Evolutionary conservation across 2,113 vertebrate genomes (phyloP).

Genomic region (Cacatua alba): DNA sequence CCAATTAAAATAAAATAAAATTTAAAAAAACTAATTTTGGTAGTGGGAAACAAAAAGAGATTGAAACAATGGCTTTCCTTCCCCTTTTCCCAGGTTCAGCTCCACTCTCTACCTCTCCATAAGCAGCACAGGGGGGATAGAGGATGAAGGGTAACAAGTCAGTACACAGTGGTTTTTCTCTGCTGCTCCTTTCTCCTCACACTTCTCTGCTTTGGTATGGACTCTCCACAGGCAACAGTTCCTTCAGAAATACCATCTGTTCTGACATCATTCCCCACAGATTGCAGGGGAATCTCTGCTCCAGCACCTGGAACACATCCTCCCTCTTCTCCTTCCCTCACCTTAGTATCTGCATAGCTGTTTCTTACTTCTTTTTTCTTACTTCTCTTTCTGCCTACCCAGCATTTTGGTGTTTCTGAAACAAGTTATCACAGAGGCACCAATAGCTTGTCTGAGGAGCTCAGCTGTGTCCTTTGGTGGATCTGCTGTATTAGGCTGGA

Average conservation of each 20-base stretch:
- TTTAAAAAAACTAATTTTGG: neutral
- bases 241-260: neutral
- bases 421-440: neutral
- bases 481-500: neutral
- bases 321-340: neutral
- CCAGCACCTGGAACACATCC: accelerated
- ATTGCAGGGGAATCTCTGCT: neutral
- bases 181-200: neutral
- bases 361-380: neutral
- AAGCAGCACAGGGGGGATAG: neutral
- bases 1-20: neutral
- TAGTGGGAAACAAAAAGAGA: neutral
- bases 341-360: neutral
- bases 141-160: neutral
- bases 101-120: accelerated
- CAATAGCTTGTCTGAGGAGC: neutral
- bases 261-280: accelerated
- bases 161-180: neutral
- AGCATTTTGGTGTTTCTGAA: neutral
- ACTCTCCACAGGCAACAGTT: neutral
- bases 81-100: neutral
- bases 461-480: neutral
- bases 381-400: neutral
- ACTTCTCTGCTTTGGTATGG: neutral
- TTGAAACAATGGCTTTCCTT: neutral